phyloP scores from a whole-genome alignment of 2,113 vertebrate species.

The Nematolebias whitei region DNA sequence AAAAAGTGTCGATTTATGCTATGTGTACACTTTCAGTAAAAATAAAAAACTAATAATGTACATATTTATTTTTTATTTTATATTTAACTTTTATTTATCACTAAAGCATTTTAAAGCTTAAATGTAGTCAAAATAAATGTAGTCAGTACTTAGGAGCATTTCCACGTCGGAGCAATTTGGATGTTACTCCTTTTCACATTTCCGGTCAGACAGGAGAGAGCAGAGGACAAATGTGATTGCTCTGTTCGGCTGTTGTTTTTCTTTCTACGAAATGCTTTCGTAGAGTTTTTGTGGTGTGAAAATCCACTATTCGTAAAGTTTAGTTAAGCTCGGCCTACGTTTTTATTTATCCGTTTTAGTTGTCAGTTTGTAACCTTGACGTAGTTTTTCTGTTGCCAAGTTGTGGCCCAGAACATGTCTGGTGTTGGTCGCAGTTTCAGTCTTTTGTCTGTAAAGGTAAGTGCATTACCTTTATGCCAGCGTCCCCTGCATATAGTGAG shows the following conservation, averaged over 20 bases:
- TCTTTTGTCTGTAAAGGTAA: conserved; percentile 50
- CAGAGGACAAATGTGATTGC: neutral
- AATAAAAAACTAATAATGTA: too few relatives aligned
- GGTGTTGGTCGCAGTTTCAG: conserved; percentile 27
- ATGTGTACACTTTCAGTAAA: neutral
- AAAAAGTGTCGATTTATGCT: neutral
- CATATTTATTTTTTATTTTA: too few relatives aligned
- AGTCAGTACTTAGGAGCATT: fast-evolving
- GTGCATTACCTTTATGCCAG: neutral
- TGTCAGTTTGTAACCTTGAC: conserved; percentile 64
- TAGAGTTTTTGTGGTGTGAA: fast-evolving
- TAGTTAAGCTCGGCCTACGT: neutral
- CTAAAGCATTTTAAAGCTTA: too few relatives aligned
- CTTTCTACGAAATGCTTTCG: fast-evolving
- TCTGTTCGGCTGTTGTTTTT: fast-evolving
- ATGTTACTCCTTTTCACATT: neutral
- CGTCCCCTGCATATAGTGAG: too few relatives aligned
- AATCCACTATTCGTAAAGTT: fast-evolving
- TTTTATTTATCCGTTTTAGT: neutral
- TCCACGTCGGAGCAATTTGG: conserved; percentile 22
- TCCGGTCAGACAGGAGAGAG: conserved; percentile 36
- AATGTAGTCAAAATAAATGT: neutral
- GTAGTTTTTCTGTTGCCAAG: neutral
- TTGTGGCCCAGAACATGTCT: conserved; percentile 35
- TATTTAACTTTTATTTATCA: too few relatives aligned